A percentile compares a stretch with the other conserved stretches of the same genome.
Conservation (phyloP, 2,797 vertebrate genomes). For the Catostomus latipinnis region DNA sequence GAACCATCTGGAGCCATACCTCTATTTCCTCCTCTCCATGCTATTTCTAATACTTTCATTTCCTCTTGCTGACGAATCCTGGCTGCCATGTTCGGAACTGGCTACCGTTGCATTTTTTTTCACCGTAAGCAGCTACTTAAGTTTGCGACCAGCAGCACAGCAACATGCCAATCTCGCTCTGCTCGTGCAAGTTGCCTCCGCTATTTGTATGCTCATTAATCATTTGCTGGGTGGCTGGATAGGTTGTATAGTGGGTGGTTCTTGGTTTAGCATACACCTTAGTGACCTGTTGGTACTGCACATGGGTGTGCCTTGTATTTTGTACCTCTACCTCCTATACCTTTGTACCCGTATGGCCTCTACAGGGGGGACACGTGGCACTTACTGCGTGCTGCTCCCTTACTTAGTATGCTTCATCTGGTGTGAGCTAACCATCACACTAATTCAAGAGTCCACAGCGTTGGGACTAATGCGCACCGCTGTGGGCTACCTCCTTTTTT, state of each 20-base stretch:
- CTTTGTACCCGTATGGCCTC: slow-evolving; percentile 92
- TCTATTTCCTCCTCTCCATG: slow-evolving; percentile 92
- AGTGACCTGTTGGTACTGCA: slow-evolving; percentile 84
- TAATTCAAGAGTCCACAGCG: slow-evolving; percentile 83
- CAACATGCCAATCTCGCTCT: slow-evolving; percentile 88
- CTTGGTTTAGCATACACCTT: slow-evolving; percentile 82
- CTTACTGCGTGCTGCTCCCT: slow-evolving; percentile 93
- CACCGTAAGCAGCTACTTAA: slow-evolving; percentile 91
- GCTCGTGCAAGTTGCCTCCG: slow-evolving; percentile 84
- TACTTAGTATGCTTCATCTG: slow-evolving; percentile 98
- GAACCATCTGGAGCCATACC: slow-evolving; percentile 94
- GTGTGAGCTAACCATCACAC: slow-evolving; percentile 89
- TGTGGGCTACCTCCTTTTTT: slow-evolving; percentile 91
- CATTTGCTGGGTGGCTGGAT: slow-evolving; percentile 78
- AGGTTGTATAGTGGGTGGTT: slow-evolving; percentile 80
- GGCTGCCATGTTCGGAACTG: slow-evolving; percentile 93
- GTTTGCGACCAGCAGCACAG: slow-evolving; percentile 88
- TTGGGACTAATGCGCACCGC: slow-evolving; percentile 93
- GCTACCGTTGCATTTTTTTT: slow-evolving; percentile 90
- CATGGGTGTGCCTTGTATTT: slow-evolving; percentile 87
- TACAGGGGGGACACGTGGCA: slow-evolving; percentile 87
- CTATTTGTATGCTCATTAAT: slow-evolving; percentile 81
- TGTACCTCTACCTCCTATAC: slow-evolving; percentile 89
- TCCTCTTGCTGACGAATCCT: slow-evolving; percentile 92
- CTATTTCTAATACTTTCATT: slow-evolving; percentile 95